Evolutionary conservation across 2,888 invertebrate genomes (phyloP).

Genomic region (Thysanoteuthis rhombus): DNA sequence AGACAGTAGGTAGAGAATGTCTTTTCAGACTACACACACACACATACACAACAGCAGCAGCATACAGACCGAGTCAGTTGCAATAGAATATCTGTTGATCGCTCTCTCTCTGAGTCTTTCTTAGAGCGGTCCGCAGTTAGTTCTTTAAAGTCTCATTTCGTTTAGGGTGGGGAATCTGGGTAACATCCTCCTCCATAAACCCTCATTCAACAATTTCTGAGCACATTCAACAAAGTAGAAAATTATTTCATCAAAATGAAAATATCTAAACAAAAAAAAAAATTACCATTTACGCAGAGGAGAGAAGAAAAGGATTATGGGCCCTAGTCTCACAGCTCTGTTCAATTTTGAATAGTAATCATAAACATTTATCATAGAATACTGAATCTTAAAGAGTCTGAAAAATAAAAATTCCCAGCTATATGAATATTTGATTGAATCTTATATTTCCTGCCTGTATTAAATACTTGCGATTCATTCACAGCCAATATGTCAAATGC

Average conservation of each 20-base stretch:
- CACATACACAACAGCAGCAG: neutral
- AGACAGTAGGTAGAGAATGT: neutral
- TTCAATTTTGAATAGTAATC: neutral
- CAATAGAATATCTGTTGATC: conserved; percentile 18
- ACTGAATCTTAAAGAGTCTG: neutral
- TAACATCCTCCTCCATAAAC: neutral
- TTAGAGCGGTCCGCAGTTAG: neutral
- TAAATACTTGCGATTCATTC: no score
- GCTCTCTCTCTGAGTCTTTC: neutral
- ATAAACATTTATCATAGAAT: neutral
- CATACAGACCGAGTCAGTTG: conserved; percentile 31
- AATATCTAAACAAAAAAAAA: neutral
- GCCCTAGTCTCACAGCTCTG: neutral
- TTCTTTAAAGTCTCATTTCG: conserved; percentile 1
- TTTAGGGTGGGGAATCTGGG: neutral
- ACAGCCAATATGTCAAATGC: neutral
- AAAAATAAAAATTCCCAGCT: neutral
- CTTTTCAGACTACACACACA: conserved; percentile 21
- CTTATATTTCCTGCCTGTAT: neutral
- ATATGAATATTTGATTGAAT: neutral
- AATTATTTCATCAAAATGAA: neutral
- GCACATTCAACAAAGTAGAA: neutral
- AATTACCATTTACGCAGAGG: neutral
- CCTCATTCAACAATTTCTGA: neutral
- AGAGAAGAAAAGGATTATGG: neutral